Conservation (phyloP, 2,113 vertebrate species). For the Pithys albifrons region DNA sequence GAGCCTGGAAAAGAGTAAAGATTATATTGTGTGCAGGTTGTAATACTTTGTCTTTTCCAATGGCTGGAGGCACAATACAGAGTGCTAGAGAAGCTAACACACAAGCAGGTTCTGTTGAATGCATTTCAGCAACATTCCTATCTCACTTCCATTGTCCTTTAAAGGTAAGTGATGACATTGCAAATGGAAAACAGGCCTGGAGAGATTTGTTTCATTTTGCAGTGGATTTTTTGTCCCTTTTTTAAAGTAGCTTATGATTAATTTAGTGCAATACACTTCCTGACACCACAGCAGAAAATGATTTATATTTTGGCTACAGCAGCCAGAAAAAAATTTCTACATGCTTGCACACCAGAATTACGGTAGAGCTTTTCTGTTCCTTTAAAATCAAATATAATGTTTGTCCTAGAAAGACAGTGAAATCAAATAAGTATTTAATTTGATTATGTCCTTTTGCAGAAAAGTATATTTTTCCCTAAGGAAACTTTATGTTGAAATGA, state of each 20-base stretch:
- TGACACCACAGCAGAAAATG: conserved; percentile 36
- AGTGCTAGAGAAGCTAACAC: neutral
- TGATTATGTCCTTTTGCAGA: neutral
- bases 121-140: neutral
- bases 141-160: conserved; percentile 35
- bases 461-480: neutral
- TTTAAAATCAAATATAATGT: neutral
- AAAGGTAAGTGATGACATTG: conserved; percentile 65
- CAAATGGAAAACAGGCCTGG: conserved; percentile 49
- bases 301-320: conserved; percentile 52
- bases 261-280: conserved; percentile 47
- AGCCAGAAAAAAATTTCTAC: conserved; percentile 19
- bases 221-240: conserved; percentile 40
- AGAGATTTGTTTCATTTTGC: conserved; percentile 63
- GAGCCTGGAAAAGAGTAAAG: neutral
- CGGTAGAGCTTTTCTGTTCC: neutral
- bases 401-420: conserved; percentile 15
- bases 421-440: conserved; percentile 3
- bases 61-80: neutral
- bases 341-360: conserved; percentile 5
- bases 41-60: neutral
- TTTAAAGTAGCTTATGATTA: conserved; percentile 56
- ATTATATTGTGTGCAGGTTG: neutral
- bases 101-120: neutral
- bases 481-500: neutral